Evolutionary conservation across 2,888 invertebrate species (phyloP).

Genomic region (Schrankia costaestrigalis): DNA sequence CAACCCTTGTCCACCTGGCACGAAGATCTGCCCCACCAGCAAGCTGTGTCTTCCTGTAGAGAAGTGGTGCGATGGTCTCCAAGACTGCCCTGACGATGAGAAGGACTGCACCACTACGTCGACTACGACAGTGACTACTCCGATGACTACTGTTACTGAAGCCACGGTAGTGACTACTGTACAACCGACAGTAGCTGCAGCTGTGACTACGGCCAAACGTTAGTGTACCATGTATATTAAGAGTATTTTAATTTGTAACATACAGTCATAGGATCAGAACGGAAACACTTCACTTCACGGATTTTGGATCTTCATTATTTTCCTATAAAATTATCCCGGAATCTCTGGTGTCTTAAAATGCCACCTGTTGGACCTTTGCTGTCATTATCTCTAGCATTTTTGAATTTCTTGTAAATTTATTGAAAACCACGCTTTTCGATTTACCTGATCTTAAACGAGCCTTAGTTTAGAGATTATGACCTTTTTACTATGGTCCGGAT

Average conservation of each 20-base stretch:
- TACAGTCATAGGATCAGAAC: neutral
- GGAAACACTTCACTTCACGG: neutral
- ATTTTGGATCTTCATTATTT: neutral
- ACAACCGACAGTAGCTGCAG: slow-evolving; percentile 36
- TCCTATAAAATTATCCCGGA: too few relatives aligned
- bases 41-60: slow-evolving; percentile 85
- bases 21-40: slow-evolving; percentile 86
- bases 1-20: slow-evolving; percentile 84
- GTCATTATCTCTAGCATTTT: too few relatives aligned
- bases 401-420: too few relatives aligned
- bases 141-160: slow-evolving; percentile 37
- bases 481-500: too few relatives aligned
- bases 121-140: slow-evolving; percentile 31
- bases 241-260: neutral
- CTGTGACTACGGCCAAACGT: slow-evolving; percentile 44
- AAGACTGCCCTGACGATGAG: slow-evolving; percentile 93
- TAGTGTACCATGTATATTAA: slow-evolving; percentile 21
- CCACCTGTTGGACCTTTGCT: too few relatives aligned
- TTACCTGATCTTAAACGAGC: too few relatives aligned
- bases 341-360: too few relatives aligned
- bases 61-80: slow-evolving; percentile 90
- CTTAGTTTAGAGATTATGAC: too few relatives aligned
- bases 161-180: slow-evolving; percentile 38
- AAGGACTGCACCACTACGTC: slow-evolving; percentile 76
- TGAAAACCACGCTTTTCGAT: too few relatives aligned